Evolutionary conservation across 2,797 vertebrate genomes (phyloP).

Genomic region (Coreius guichenoti): DNA sequence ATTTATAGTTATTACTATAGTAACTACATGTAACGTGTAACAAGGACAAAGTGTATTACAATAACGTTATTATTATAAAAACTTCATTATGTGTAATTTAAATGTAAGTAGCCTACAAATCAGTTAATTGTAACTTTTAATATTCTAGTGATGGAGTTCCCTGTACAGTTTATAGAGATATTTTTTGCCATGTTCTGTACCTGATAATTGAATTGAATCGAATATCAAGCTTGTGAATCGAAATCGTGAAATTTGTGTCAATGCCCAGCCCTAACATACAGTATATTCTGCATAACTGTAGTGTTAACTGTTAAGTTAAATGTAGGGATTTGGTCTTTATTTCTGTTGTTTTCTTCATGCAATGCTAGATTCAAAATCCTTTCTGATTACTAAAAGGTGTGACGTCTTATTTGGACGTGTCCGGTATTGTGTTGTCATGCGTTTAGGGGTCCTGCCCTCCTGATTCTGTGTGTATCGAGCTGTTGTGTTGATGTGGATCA

Average conservation of each 20-base stretch:
- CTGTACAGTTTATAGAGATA: too few species aligned
- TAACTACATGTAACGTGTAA: too few species aligned
- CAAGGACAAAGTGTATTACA: not conserved
- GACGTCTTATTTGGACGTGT: constrained; percentile 12
- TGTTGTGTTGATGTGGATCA: constrained; percentile 40
- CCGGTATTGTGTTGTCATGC: not conserved
- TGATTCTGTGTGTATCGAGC: constrained; percentile 24
- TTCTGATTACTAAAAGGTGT: not conserved
- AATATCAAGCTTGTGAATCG: too few species aligned
- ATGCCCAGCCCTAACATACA: too few species aligned
- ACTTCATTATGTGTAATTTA: not conserved
- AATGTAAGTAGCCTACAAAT: not conserved
- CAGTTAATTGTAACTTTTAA: not conserved
- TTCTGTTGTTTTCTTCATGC: not conserved
- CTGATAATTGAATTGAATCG: too few species aligned
- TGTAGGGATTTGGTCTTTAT: too few species aligned
- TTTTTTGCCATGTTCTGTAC: too few species aligned
- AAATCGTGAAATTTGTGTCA: too few species aligned
- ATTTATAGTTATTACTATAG: too few species aligned
- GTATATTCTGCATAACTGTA: too few species aligned
- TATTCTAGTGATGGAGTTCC: too few species aligned
- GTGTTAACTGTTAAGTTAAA: too few species aligned
- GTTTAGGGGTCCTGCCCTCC: not conserved
- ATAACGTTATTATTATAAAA: not conserved
- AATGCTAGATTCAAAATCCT: not conserved